Evolutionary conservation across 2,888 invertebrate species (phyloP).

Genomic region (Agonopterix heracliana): DNA sequence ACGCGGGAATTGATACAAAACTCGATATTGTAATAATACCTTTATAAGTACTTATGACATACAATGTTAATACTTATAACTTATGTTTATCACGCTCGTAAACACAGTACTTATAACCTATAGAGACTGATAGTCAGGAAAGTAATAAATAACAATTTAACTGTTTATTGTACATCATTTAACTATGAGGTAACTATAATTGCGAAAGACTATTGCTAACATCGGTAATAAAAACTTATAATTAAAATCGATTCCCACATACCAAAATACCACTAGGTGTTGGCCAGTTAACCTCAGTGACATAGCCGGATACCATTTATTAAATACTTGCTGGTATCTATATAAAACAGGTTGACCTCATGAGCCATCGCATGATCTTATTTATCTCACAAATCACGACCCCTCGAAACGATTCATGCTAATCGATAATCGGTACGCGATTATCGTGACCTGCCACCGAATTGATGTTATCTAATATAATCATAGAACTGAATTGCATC

Average conservation of each 20-base stretch:
- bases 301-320: conserved; percentile 43
- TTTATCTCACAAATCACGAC: conserved; percentile 43
- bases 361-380: conserved; percentile 37
- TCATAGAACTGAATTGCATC: background rate
- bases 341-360: conserved; percentile 40
- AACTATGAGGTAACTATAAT: background rate
- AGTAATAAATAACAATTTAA: background rate
- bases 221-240: too few species aligned
- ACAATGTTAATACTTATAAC: too few species aligned
- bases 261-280: background rate
- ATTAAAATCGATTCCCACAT: too few species aligned
- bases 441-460: conserved; percentile 43
- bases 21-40: too few species aligned
- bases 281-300: conserved; percentile 14
- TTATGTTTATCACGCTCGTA: too few species aligned
- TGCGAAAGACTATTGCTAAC: background rate
- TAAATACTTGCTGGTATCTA: conserved; percentile 13
- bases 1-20: too few species aligned
- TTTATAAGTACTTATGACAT: too few species aligned
- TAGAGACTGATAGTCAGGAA: background rate
- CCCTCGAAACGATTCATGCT: conserved; percentile 37
- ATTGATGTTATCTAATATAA: conserved; percentile 16
- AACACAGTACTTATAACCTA: too few species aligned
- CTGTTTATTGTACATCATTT: background rate
- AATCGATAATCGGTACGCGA: conserved; percentile 25